Evolutionary conservation across 2,797 vertebrate genomes (phyloP).

Genomic region (Rousettus madagascariensis): DNA sequence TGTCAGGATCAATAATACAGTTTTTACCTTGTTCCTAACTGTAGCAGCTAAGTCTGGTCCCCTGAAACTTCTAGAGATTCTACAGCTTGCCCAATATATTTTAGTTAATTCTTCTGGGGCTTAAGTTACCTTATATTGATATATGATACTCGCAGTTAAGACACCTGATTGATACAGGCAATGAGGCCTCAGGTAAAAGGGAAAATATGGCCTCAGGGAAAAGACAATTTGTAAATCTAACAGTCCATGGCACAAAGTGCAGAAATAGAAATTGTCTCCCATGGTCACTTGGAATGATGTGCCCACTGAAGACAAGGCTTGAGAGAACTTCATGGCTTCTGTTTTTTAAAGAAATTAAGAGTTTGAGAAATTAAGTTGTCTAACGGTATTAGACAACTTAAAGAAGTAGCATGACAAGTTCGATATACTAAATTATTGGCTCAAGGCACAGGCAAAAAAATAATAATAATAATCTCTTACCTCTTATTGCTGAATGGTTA

Average conservation of each 20-base stretch:
- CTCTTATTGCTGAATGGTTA: neutral
- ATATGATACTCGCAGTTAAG: slow-evolving; percentile 27
- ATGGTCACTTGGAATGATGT: neutral
- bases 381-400: neutral
- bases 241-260: neutral
- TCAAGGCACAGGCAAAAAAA: slow-evolving; percentile 8
- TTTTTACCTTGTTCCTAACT: neutral
- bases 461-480: slow-evolving; percentile 44
- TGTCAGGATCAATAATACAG: neutral
- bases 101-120: neutral
- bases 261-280: neutral
- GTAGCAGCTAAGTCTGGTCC: neutral
- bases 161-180: neutral
- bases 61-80: neutral
- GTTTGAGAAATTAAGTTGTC: neutral
- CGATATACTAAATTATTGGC: slow-evolving; percentile 45
- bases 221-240: neutral
- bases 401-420: slow-evolving; percentile 34
- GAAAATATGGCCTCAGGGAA: neutral
- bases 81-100: neutral
- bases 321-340: neutral
- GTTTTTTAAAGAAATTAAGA: neutral
- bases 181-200: neutral
- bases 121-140: slow-evolving; percentile 45
- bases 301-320: neutral